These are phyloP conservation scores for Tachycineta bicolor DNA, from an alignment of 2,113 vertebrate species.

Conservation along the genomic window DNA sequence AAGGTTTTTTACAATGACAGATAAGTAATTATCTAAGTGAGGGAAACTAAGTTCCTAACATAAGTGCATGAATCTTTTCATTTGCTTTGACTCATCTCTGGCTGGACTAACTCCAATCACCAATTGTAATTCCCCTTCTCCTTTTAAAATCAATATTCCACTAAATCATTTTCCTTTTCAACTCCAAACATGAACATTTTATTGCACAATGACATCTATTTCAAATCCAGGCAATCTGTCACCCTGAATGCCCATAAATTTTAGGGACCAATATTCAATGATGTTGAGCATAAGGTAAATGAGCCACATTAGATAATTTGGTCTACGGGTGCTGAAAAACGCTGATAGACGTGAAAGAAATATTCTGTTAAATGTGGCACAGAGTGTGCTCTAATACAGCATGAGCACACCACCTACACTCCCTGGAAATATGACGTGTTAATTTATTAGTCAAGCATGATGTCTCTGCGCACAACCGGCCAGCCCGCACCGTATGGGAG, in stretches of 20 bases:
- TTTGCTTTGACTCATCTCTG: conserved; percentile 33
- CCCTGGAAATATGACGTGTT: background rate
- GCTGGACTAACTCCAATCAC: conserved; percentile 33
- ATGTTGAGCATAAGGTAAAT: background rate
- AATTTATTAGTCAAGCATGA: background rate
- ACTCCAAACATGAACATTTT: background rate
- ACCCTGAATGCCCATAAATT: background rate
- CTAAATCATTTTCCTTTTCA: conserved; percentile 24
- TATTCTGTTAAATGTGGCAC: background rate
- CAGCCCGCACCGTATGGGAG: background rate
- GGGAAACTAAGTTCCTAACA: background rate
- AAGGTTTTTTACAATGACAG: background rate
- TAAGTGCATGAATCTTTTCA: conserved; percentile 20
- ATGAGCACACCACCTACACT: background rate
- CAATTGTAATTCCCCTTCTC: background rate
- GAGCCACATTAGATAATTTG: background rate
- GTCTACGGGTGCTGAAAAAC: background rate
- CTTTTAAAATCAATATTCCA: conserved; percentile 38
- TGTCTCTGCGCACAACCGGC: background rate
- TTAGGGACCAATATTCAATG: background rate
- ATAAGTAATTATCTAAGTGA: conserved; percentile 13
- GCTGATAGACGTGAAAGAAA: background rate
- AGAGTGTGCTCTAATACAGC: background rate
- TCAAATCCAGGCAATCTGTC: background rate
- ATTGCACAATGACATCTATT: background rate